Evolutionary conservation across 2,888 invertebrate genomes (phyloP).

Genomic region (Priocnemis perturbator): DNA sequence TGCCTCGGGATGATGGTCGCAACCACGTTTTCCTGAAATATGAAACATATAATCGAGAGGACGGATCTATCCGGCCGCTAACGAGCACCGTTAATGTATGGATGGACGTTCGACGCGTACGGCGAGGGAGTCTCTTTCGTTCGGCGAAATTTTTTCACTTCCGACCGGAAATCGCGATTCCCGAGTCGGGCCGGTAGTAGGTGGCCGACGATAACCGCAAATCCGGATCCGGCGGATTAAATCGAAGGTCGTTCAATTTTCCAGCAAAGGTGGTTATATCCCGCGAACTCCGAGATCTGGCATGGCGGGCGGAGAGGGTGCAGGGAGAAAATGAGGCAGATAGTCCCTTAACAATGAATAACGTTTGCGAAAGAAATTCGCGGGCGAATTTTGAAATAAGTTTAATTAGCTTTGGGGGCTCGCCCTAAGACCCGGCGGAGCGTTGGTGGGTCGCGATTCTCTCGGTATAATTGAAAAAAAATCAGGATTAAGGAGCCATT

Average conservation of each 20-base stretch:
- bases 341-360: conserved; percentile 54
- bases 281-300: no score
- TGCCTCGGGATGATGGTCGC: neutral
- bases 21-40: neutral
- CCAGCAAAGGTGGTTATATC: no score
- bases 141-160: conserved; percentile 3
- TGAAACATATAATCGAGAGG: no score
- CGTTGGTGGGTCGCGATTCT: conserved; percentile 38
- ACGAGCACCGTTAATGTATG: no score
- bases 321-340: conserved; percentile 29
- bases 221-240: neutral
- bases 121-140: neutral
- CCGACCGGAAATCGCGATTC: no score
- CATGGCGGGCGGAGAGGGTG: no score
- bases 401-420: conserved; percentile 53
- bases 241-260: neutral
- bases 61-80: no score
- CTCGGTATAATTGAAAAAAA: conserved; percentile 55
- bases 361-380: conserved; percentile 59
- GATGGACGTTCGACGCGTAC: neutral
- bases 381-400: conserved; percentile 57
- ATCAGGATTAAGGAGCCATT: conserved; percentile 57
- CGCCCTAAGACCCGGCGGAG: neutral
- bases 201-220: neutral
- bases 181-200: neutral